Base-by-base conservation (phyloP, 2,888 invertebrate genomes). In the Psylliodes chrysocephalus region DNA sequence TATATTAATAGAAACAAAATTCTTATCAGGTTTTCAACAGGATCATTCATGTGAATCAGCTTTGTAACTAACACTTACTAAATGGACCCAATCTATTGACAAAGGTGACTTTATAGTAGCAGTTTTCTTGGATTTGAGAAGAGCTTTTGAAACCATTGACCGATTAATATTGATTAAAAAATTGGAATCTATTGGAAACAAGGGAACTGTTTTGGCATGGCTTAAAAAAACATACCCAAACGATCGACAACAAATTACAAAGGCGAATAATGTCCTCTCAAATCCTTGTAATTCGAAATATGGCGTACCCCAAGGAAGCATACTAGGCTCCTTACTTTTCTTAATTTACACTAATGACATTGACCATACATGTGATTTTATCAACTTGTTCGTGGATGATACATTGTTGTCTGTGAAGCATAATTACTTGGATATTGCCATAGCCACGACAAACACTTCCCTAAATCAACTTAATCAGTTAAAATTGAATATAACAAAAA, bases 101-200 rank as follows among this genome's bases (percentile, higher is more conserved):
- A 57, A 47, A 19, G 54, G 55, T n/a, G 44, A 44, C 33, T 57
- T 38, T 15, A 47, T 30, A 35, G 57, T 57, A 25, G 47, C 57
- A 30, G 57, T 57, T 35, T 57, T 47, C 30, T 22, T 57, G 22
- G 18, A 57, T 15, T 30, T 47, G 6, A 44, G 46, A 30, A 19
- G 46, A 25, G 46, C 46, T n/a, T 56, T 56, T 56, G 56, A 56
- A 56, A 57, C 38, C 8, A 18, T 47, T 12, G 6, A 35, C 14
- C 14, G 35, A 8, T 1, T 2, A 4, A 14, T 35, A n/a, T 35
- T 35, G 14, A 3, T 35, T 1, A 35, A 35, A 35, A 35, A 35
- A 35, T 14, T 35, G 4, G 14, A 35, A 33, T 4, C 25, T 7
- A 25, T 25, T 25, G n/a, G n/a, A n/a, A n/a, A n/a, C n/a, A 25